These are phyloP conservation scores for Ptychoptera albimana DNA, from an alignment of 2,888 invertebrate species.

Conservation along the genomic window DNA sequence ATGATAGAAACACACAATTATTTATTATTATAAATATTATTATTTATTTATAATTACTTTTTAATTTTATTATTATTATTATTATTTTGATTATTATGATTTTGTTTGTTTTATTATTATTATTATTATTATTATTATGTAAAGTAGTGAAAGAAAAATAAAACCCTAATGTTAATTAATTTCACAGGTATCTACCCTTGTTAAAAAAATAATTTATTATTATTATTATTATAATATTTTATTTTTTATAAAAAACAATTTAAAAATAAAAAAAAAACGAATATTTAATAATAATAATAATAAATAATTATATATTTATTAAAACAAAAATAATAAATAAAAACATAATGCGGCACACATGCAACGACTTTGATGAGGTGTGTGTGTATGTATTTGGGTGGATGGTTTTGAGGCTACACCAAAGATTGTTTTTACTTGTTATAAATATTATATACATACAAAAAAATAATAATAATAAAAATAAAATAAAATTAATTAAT, in stretches of 20 bases:
- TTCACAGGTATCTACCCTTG: constrained; percentile 30
- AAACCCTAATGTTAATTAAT: not conserved
- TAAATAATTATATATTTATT: constrained; percentile 1
- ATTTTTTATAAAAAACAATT: too few relatives aligned
- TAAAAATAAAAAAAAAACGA: too few relatives aligned
- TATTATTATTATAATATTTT: too few relatives aligned
- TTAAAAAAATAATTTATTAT: constrained; percentile 16
- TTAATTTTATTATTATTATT: constrained; percentile 1
- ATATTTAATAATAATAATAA: constrained; percentile 12
- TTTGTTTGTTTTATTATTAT: not conserved
- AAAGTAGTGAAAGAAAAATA: too few relatives aligned
- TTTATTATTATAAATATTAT: not conserved
- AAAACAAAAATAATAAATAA: not conserved
- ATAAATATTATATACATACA: constrained; percentile 2
- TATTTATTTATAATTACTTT: not conserved
- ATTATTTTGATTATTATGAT: not conserved
- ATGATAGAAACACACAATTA: too few relatives aligned
- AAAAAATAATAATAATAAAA: constrained; percentile 3
- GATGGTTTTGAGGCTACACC: constrained; percentile 16
- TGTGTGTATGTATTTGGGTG: constrained; percentile 3
- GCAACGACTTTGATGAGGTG: not conserved
- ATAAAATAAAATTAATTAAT: constrained; percentile 7
- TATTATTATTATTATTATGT: too few relatives aligned
- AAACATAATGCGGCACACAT: constrained; percentile 7
- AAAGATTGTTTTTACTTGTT: constrained; percentile 12